Percentiles rank a stretch among this genome's conserved stretches.
These are phyloP conservation scores for Lymantria monacha DNA, from an alignment of 2,888 invertebrate species.

Conservation along the genomic window DNA sequence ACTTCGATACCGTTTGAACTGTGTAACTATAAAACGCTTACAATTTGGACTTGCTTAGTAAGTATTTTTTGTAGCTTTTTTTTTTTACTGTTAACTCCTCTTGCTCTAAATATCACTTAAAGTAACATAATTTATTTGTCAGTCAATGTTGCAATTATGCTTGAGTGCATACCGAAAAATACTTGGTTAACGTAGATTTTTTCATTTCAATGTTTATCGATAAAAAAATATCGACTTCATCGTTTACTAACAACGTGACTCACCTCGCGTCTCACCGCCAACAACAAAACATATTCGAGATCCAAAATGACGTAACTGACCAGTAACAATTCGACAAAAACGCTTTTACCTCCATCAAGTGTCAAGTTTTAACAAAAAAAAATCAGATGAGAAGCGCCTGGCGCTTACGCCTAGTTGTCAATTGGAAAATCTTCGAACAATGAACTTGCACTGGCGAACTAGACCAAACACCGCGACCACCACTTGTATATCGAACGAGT, in stretches of 20 bases:
- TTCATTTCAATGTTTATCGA: slow-evolving; percentile 45
- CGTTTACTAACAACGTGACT: slow-evolving; percentile 68
- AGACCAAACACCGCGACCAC: slow-evolving; percentile 74
- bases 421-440: slow-evolving; percentile 60
- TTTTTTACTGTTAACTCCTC: not conserved
- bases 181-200: not conserved
- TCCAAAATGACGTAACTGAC: slow-evolving; percentile 69
- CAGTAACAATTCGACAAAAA: slow-evolving; percentile 62
- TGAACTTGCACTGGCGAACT: slow-evolving; percentile 79
- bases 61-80: not conserved
- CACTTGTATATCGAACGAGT: slow-evolving; percentile 64
- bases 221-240: slow-evolving; percentile 60
- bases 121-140: not conserved
- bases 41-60: not conserved
- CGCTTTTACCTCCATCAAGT: slow-evolving; percentile 52
- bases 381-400: slow-evolving; percentile 55
- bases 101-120: not conserved
- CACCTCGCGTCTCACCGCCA: slow-evolving; percentile 78
- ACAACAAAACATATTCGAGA: slow-evolving; percentile 68
- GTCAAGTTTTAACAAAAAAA: slow-evolving; percentile 60
- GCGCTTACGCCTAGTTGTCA: slow-evolving; percentile 60
- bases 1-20: not conserved
- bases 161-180: not conserved
- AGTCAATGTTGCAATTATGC: not conserved
- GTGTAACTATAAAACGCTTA: not conserved